Conservation (phyloP, 64 coral and sea anemone genomes). For the Trachythela sp. region DNA sequence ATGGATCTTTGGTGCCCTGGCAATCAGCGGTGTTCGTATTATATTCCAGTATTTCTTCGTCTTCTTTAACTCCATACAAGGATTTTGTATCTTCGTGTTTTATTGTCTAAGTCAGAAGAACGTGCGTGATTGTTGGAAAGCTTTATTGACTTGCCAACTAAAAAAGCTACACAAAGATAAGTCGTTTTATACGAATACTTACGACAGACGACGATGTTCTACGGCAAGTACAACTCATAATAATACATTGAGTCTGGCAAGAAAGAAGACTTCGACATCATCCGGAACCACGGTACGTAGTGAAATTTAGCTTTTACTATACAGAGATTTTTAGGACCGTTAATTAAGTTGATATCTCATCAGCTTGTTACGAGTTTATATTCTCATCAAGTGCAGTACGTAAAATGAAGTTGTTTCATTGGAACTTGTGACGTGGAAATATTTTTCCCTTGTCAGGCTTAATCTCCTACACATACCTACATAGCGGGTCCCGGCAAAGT, state of each 20-base stretch:
- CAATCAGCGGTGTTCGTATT: constrained; percentile 61
- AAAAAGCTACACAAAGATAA: constrained; percentile 66
- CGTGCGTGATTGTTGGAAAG: constrained; percentile 83
- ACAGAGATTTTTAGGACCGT: no score
- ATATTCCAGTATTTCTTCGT: constrained; percentile 85
- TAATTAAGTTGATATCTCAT: no score
- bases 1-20: constrained; percentile 90
- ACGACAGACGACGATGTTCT: constrained; percentile 69
- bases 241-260: constrained; percentile 55
- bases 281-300: background rate
- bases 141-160: constrained; percentile 77
- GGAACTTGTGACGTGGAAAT: no score
- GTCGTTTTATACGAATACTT: constrained; percentile 77
- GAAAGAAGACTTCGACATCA: background rate
- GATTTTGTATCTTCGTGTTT: constrained; percentile 91
- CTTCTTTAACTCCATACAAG: constrained; percentile 88
- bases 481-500: no score
- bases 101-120: constrained; percentile 74
- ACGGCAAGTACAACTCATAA: constrained; percentile 70
- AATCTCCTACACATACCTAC: no score
- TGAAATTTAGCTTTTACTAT: no score
- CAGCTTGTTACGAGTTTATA: no score
- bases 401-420: no score
- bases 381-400: no score
- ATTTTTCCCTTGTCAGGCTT: no score